These are phyloP conservation scores for Scarus forsteni DNA, from an alignment of 2,797 vertebrate species.

Conservation along the genomic window DNA sequence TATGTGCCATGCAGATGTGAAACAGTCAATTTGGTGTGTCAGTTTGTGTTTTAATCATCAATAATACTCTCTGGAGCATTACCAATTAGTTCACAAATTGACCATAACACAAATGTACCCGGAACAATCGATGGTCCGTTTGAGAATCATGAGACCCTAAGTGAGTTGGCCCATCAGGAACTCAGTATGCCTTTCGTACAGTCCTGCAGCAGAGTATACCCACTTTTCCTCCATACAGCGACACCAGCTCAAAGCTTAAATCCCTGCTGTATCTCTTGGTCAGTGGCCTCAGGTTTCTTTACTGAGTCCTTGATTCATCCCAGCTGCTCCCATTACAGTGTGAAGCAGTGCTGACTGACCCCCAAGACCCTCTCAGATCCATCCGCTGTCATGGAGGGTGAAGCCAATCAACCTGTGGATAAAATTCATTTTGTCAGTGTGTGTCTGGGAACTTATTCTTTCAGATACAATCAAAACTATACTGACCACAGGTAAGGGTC, in stretches of 20 bases:
- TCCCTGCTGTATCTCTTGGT: conserved; percentile 37
- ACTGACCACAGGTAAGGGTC: conserved; percentile 53
- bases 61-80: too few species aligned
- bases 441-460: conserved; percentile 40
- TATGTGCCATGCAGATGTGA: too few species aligned
- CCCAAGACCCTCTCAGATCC: conserved; percentile 38
- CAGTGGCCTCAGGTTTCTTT: conserved; percentile 23
- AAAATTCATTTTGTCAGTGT: conserved; percentile 57
- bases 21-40: too few species aligned
- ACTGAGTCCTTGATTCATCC: conserved; percentile 48
- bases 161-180: too few species aligned
- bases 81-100: too few species aligned
- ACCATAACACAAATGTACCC: too few species aligned
- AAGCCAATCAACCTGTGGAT: conserved; percentile 51
- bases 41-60: too few species aligned
- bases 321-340: conserved; percentile 46
- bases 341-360: conserved; percentile 36
- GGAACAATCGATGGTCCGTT: too few species aligned
- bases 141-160: too few species aligned
- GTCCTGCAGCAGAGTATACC: conserved; percentile 3
- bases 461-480: conserved; percentile 48
- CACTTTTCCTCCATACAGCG: conserved; percentile 15
- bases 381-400: conserved; percentile 39
- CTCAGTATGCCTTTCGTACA: too few species aligned
- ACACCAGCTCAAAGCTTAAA: conserved; percentile 48